Conservation (phyloP, 2,797 vertebrate species). For the Semaprochilodus insignis region DNA sequence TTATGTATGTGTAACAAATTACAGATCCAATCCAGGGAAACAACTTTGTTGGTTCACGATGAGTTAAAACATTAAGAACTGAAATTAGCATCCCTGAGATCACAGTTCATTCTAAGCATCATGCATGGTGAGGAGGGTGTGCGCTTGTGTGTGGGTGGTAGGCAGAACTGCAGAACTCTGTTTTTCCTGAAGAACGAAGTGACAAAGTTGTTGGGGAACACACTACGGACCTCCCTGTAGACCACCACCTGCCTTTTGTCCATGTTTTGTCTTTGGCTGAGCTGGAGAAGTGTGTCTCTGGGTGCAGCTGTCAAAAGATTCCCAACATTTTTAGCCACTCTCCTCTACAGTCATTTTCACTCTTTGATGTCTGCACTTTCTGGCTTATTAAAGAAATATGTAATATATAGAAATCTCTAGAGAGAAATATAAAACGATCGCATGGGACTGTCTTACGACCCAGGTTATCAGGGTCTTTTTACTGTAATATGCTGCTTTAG, state of each 20-base stretch:
- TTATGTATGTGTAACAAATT: constrained; percentile 63
- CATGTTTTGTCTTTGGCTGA: constrained; percentile 60
- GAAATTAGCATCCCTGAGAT: constrained; percentile 9
- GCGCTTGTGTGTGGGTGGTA: constrained; percentile 36
- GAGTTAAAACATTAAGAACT: constrained; percentile 22
- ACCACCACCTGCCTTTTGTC: constrained; percentile 58
- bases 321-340: constrained; percentile 44
- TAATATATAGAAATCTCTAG: not conserved
- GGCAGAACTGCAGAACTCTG: constrained; percentile 25
- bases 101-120: not conserved
- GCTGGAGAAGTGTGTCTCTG: constrained; percentile 48
- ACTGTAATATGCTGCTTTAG: not conserved
- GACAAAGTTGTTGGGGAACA: constrained; percentile 45
- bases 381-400: constrained; percentile 3
- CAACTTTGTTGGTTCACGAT: constrained; percentile 32
- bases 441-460: not conserved
- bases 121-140: not conserved
- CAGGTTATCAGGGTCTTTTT: not conserved
- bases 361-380: constrained; percentile 17
- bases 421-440: not conserved
- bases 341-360: constrained; percentile 32
- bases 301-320: constrained; percentile 63
- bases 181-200: constrained; percentile 33
- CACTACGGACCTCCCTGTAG: constrained; percentile 50
- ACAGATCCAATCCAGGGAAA: constrained; percentile 45